Evolutionary conservation across 2,113 vertebrate species (phyloP), one percentile per base, ranked within the genome.

Genomic region (Gasterosteus aculeatus): DNA sequence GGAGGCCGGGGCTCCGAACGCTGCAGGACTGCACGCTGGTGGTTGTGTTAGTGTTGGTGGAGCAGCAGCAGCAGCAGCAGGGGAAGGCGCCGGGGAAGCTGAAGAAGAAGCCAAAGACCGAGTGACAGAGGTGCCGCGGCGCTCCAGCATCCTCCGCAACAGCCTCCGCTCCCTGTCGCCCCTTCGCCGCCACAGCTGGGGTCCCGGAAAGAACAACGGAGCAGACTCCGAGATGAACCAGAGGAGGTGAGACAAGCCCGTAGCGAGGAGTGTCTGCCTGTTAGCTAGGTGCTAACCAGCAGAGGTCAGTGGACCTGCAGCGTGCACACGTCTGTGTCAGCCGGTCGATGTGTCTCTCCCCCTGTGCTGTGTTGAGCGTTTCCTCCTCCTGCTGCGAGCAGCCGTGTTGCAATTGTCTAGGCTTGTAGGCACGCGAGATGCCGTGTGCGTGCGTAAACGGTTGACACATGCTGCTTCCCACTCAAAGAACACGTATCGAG

Each of bases 131-230:
- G 97, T 96, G 62, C 4, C 93, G 0, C 82, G 85, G 39, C 94
- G 89, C 39, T 82, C 95, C 44, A 93, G 93, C 0, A 86, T 95
- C 12, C 74, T 96, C 18, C 88, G 94, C 18, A 72, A 84, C 76
- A 94, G 95, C 59, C 88, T 94, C 71, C 94, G 96, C 56, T 96
- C 98, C 0, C 89, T 96, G 47, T 99, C 98, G 0, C 97, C 98
- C 0, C 97, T 97, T 84, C 95, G 98, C 1, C 94, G 98, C 31
- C 98, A 99, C 90, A 99, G 97, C 79, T 99, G 98, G 98, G 97
- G 96, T 8, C 97, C 98, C 0, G 96, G 97, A 0, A 98, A 97
- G 87, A 97, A 98, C 0, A 89, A 94, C 75, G 94, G 89, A 81
- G 95, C 88, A 0, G 95, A 96, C 29, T 80, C 91, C 5, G 97